Evolutionary conservation across 2,113 vertebrate species (phyloP).

Genomic region (Zootoca vivipara): DNA sequence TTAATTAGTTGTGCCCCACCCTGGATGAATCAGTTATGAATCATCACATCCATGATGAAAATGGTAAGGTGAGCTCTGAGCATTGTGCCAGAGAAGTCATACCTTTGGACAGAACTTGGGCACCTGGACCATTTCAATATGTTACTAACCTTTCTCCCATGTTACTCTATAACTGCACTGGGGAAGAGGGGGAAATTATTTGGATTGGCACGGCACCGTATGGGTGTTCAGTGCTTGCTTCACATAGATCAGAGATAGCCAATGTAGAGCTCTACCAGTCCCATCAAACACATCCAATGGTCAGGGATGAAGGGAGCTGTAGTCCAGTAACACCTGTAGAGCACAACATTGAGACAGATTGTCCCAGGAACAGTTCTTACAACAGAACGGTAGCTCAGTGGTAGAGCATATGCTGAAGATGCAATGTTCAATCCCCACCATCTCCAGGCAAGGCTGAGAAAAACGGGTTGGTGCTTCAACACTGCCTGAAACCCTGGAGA

Average conservation of each 20-base stretch:
- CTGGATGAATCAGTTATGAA: slow-evolving; percentile 4
- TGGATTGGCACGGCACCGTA: background rate
- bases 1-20: slow-evolving; percentile 22
- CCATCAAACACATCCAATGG: too few relatives aligned
- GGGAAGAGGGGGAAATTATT: background rate
- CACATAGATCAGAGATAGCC: background rate
- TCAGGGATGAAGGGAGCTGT: too few relatives aligned
- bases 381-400: background rate
- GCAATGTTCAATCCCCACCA: background rate
- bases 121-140: background rate
- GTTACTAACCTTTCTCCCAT: background rate
- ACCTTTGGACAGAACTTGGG: background rate
- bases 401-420: background rate
- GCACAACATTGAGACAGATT: background rate
- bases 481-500: too few relatives aligned
- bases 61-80: background rate
- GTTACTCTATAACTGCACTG: background rate
- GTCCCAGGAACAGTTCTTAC: background rate
- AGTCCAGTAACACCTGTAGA: too few relatives aligned
- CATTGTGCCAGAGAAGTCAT: background rate
- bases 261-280: too few relatives aligned
- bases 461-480: too few relatives aligned
- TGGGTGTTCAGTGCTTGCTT: background rate
- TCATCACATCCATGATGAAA: background rate
- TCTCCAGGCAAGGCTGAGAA: background rate